These are phyloP conservation scores for Caiman crocodilus DNA, from an alignment of 2,797 vertebrate species.

Conservation along the genomic window DNA sequence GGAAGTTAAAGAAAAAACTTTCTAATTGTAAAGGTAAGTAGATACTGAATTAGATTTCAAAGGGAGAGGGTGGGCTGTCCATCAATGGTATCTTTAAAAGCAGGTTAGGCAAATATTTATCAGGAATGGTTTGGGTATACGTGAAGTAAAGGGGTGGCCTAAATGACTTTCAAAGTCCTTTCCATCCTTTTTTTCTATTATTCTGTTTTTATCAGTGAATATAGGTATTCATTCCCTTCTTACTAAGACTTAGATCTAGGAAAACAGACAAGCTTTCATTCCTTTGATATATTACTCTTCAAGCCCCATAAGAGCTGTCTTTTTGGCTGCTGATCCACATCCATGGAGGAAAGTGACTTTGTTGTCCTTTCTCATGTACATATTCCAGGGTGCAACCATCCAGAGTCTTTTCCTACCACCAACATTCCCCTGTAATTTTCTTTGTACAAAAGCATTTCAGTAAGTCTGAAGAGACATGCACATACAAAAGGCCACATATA, in stretches of 20 bases:
- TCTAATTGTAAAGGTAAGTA: no score
- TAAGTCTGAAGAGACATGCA: neutral
- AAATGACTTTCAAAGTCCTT: no score
- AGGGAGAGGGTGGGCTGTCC: no score
- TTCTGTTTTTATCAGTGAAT: neutral
- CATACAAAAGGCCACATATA: neutral
- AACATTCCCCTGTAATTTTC: neutral
- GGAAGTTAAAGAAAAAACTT: no score
- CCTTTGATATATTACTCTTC: neutral
- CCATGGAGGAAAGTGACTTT: neutral
- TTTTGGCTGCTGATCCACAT: neutral
- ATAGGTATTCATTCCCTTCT: neutral
- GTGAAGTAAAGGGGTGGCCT: no score
- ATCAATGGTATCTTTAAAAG: no score
- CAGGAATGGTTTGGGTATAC: no score
- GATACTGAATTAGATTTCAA: no score
- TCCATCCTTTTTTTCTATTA: no score
- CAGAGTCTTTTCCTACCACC: neutral
- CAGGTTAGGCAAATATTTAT: no score
- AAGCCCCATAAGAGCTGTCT: neutral
- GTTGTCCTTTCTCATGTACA: neutral
- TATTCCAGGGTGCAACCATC: neutral
- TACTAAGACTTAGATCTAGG: neutral
- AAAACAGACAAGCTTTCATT: neutral
- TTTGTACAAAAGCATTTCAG: neutral